phyloP scores from a whole-genome alignment of 2,797 vertebrate species.

The Cuculus canorus region DNA sequence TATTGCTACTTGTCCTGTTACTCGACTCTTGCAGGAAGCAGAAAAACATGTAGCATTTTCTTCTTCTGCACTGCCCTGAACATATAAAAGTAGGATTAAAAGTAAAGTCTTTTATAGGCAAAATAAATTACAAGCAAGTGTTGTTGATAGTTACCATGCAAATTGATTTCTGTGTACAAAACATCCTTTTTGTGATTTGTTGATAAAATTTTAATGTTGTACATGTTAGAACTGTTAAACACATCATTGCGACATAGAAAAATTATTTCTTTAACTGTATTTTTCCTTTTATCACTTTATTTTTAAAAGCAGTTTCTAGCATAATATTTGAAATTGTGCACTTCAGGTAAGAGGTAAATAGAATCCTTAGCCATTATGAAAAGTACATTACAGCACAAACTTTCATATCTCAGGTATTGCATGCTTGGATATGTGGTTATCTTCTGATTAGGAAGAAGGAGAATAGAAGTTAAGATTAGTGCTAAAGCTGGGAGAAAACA shows the following conservation, averaged over 20 bases:
- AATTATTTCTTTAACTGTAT: conserved; percentile 20
- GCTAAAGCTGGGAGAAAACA: not conserved
- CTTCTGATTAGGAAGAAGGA: not conserved
- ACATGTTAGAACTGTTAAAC: conserved; percentile 72
- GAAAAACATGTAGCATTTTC: not conserved
- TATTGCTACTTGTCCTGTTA: not conserved
- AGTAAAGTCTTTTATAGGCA: conserved; percentile 62
- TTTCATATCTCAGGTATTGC: not conserved
- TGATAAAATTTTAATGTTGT: conserved; percentile 76
- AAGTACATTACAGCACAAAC: not conserved
- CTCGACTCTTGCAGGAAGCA: not conserved
- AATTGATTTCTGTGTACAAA: conserved; percentile 76
- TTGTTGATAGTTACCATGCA: conserved; percentile 56
- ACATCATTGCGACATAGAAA: conserved; percentile 14
- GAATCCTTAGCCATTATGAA: not conserved
- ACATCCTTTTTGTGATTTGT: conserved; percentile 66
- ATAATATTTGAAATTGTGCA: conserved; percentile 1
- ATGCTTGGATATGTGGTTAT: not conserved
- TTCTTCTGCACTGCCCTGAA: conserved; percentile 17
- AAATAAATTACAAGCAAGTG: conserved; percentile 71
- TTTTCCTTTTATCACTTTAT: not conserved
- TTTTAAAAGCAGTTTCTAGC: conserved; percentile 7
- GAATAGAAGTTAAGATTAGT: not conserved
- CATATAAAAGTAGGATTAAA: conserved; percentile 66
- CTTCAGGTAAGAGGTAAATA: conserved; percentile 20